Evolutionary conservation across 1,140 invertebrate species (phyloP).

Genomic region (Tetraneura akinire): DNA sequence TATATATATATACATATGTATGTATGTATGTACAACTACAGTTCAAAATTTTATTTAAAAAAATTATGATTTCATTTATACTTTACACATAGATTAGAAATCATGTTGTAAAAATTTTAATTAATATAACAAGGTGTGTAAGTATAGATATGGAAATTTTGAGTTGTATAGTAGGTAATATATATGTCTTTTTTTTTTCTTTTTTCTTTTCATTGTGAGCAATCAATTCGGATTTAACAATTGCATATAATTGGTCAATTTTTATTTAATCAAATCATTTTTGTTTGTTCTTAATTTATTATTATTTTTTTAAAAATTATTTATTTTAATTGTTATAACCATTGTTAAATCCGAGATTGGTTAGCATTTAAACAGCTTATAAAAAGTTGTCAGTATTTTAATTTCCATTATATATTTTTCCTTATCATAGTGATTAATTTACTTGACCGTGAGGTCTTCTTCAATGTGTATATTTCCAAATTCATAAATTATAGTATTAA

Average conservation of each 20-base stretch:
- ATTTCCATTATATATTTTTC: slow-evolving; percentile 31
- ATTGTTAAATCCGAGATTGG: slow-evolving; percentile 47
- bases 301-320: slow-evolving; percentile 31
- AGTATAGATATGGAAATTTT: slow-evolving; percentile 25
- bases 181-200: neutral
- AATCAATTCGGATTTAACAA: slow-evolving; percentile 46
- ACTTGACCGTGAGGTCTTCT: slow-evolving; percentile 21
- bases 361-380: slow-evolving; percentile 50
- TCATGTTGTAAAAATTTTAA: slow-evolving; percentile 43
- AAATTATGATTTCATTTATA: slow-evolving; percentile 23
- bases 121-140: slow-evolving; percentile 42
- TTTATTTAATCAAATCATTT: slow-evolving; percentile 29
- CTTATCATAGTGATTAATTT: slow-evolving; percentile 37
- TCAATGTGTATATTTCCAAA: slow-evolving; percentile 40
- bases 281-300: slow-evolving; percentile 38
- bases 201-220: slow-evolving; percentile 47
- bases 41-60: slow-evolving; percentile 20
- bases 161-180: slow-evolving; percentile 42
- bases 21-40: too few relatives aligned
- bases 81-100: slow-evolving; percentile 40
- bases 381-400: slow-evolving; percentile 43
- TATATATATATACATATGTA: slow-evolving; percentile 15
- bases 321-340: slow-evolving; percentile 37
- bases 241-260: slow-evolving; percentile 36
- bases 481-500: slow-evolving; percentile 43